Evolutionary conservation across 1,140 invertebrate species (phyloP).

Genomic region (Drosophila truncata): DNA sequence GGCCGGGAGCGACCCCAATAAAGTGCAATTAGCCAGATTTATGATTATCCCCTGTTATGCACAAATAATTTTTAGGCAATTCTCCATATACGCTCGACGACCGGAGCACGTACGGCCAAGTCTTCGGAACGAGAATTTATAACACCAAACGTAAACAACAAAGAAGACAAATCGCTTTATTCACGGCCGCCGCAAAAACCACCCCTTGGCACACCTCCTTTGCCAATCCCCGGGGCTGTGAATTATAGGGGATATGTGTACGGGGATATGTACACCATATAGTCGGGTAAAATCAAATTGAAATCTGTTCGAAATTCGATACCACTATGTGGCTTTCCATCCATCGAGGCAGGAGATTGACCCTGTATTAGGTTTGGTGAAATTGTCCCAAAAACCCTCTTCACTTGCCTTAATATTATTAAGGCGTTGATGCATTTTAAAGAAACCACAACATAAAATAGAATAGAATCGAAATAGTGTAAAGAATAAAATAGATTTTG

Average conservation of each 20-base stretch:
- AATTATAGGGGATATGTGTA: slow-evolving; percentile 27
- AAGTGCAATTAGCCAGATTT: slow-evolving; percentile 85
- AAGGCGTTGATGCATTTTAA: slow-evolving; percentile 10
- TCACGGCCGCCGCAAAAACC: slow-evolving; percentile 76
- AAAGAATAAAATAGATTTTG: neutral
- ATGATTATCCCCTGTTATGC: slow-evolving; percentile 85
- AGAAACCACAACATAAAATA: neutral
- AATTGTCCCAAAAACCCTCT: slow-evolving; percentile 26
- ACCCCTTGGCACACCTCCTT: slow-evolving; percentile 61
- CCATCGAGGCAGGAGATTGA: slow-evolving; percentile 10
- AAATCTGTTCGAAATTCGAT: slow-evolving; percentile 84
- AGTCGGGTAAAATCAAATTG: slow-evolving; percentile 78
- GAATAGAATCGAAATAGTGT: neutral
- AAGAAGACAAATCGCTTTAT: slow-evolving; percentile 83
- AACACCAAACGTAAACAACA: slow-evolving; percentile 82
- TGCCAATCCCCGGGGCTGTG: slow-evolving; percentile 28
- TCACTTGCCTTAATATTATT: slow-evolving; percentile 2
- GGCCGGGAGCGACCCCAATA: slow-evolving; percentile 68
- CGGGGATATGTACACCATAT: slow-evolving; percentile 35
- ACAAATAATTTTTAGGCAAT: slow-evolving; percentile 84
- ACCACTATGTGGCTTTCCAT: slow-evolving; percentile 45
- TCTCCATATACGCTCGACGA: slow-evolving; percentile 63
- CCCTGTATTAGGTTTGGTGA: slow-evolving; percentile 40
- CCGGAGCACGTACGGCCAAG: slow-evolving; percentile 53
- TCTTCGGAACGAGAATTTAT: slow-evolving; percentile 73